Evolutionary conservation across 2,113 vertebrate genomes (phyloP).

Genomic region (Lophius piscatorius): DNA sequence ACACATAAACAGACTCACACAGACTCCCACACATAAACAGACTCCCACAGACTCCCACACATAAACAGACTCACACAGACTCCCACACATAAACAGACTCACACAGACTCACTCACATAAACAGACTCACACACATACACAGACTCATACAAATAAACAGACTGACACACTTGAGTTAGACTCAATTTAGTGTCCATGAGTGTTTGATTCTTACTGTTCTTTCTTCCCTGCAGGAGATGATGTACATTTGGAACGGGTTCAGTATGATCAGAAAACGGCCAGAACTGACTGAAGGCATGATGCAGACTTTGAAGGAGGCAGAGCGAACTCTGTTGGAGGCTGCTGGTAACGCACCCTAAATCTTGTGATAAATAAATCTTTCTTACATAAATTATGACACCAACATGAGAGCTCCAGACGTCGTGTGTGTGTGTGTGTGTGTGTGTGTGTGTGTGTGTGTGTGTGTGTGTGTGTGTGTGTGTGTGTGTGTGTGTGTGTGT

Average conservation of each 20-base stretch:
- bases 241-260: constrained; percentile 89
- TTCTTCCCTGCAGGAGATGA: constrained; percentile 80
- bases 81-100: no score
- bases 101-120: no score
- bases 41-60: not conserved
- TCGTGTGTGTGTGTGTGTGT: not conserved
- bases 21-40: no score
- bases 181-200: no score
- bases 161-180: no score
- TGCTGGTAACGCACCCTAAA: constrained; percentile 62
- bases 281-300: constrained; percentile 79
- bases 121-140: no score
- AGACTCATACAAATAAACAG: no score
- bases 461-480: not conserved
- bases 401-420: no score
- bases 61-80: no score
- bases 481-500: not conserved
- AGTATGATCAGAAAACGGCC: constrained; percentile 79
- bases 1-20: no score
- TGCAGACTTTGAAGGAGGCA: constrained; percentile 78
- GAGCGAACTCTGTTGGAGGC: constrained; percentile 76
- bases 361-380: not conserved
- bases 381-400: not conserved
- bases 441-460: not conserved
- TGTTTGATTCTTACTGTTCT: no score